These are phyloP conservation scores for Calyptommatus sinebrachiatus DNA, from an alignment of 2,113 vertebrate species.

Conservation along the genomic window DNA sequence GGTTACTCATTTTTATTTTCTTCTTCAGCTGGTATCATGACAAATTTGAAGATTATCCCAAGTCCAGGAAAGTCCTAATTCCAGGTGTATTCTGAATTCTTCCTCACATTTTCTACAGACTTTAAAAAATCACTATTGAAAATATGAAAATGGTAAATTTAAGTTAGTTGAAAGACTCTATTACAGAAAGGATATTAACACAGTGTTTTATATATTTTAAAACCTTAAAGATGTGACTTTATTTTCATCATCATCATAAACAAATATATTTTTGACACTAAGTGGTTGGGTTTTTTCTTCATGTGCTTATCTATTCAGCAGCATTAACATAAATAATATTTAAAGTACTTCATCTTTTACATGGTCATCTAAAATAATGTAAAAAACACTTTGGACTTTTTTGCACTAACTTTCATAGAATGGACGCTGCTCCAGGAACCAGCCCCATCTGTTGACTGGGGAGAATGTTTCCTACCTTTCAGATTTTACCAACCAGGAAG, in stretches of 20 bases:
- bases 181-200: not conserved
- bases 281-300: not conserved
- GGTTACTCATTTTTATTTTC: not conserved
- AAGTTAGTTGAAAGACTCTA: not conserved
- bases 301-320: no score
- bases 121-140: not conserved
- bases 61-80: constrained; percentile 84
- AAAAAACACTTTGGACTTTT: no score
- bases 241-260: accelerated
- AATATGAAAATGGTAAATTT: not conserved
- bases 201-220: not conserved
- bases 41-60: constrained; percentile 95
- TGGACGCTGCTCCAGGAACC: no score
- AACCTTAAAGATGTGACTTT: not conserved
- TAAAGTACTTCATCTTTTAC: not conserved
- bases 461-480: no score
- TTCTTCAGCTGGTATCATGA: constrained; percentile 88
- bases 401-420: no score
- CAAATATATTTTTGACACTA: not conserved
- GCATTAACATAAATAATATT: not conserved
- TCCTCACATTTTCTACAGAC: not conserved
- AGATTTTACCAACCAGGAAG: no score
- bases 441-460: no score
- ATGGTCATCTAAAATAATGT: no score
- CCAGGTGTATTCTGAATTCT: constrained; percentile 82